Conservation (phyloP, 2,113 vertebrate genomes). For the Daboia siamensis region DNA sequence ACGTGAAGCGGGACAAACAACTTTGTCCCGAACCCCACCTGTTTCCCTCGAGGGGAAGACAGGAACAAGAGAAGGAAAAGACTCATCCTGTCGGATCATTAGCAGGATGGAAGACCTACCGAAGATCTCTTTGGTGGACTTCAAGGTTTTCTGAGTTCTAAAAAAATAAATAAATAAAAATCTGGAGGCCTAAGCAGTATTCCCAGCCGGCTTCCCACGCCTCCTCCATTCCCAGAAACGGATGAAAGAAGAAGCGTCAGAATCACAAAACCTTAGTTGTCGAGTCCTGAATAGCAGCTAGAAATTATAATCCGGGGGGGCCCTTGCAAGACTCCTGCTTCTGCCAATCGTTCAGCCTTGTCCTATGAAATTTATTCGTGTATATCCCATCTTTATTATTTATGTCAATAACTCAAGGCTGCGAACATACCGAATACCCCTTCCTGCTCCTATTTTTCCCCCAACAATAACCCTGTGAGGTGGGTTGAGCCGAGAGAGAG, state of each 20-base stretch:
- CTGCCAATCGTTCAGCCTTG: background rate
- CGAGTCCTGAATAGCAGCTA: background rate
- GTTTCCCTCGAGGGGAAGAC: slow-evolving; percentile 3
- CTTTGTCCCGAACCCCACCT: background rate
- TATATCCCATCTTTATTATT: background rate
- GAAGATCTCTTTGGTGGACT: background rate
- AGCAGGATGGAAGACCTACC: background rate
- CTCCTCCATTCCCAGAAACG: background rate
- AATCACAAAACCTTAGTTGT: background rate
- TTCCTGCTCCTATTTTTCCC: background rate
- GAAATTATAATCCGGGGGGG: background rate
- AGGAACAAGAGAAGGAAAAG: slow-evolving; percentile 16
- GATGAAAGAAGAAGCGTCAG: background rate
- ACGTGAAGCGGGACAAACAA: background rate
- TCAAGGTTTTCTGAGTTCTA: background rate
- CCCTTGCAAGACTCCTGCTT: background rate
- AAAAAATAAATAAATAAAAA: too few species aligned
- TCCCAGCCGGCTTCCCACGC: too few species aligned
- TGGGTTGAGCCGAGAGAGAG: background rate
- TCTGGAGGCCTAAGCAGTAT: background rate
- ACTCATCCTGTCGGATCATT: background rate
- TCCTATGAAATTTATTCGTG: background rate
- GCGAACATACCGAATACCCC: background rate
- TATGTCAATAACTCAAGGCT: background rate
- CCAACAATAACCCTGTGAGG: background rate